A percentile compares a stretch with the other conserved stretches of the same genome.
phyloP scores from a whole-genome alignment of 1,140 invertebrate species.

The Monomorium pharaonis region DNA sequence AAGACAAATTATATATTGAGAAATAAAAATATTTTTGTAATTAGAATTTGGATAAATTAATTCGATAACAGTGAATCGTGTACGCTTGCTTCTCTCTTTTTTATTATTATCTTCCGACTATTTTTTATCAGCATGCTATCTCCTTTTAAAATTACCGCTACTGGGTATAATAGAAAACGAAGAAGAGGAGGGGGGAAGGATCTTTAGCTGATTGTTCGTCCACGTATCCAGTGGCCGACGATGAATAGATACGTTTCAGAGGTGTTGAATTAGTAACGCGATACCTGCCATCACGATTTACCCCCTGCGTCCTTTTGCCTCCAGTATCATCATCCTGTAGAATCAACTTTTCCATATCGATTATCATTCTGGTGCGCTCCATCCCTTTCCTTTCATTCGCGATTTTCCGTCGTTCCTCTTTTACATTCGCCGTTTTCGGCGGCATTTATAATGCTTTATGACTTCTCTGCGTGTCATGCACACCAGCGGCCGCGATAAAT shows the following conservation, averaged over 20 bases:
- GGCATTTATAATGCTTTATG: constrained; percentile 1
- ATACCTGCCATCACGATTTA: constrained; percentile 68
- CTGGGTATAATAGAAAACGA: constrained; percentile 51
- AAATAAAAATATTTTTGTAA: background rate
- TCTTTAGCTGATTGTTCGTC: constrained; percentile 54
- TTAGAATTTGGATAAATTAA: background rate
- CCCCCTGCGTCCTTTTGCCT: constrained; percentile 42
- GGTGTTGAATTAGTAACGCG: constrained; percentile 79
- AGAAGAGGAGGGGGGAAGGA: constrained; percentile 33
- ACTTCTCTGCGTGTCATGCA: constrained; percentile 6
- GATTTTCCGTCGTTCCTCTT: background rate
- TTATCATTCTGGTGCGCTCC: constrained; percentile 12
- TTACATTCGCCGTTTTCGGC: constrained; percentile 51
- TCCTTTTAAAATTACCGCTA: background rate
- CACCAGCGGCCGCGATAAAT: constrained; percentile 5
- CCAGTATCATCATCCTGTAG: constrained; percentile 14
- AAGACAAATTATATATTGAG: background rate
- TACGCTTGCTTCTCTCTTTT: background rate
- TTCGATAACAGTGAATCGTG: background rate
- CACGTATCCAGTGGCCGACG: constrained; percentile 59
- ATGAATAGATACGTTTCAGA: constrained; percentile 80
- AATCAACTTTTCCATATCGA: constrained; percentile 34
- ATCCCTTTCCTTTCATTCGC: background rate
- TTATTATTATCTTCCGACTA: background rate
- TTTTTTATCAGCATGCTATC: background rate